Conservation (phyloP, 2,888 invertebrate species). For the Cremastinae sp. region DNA sequence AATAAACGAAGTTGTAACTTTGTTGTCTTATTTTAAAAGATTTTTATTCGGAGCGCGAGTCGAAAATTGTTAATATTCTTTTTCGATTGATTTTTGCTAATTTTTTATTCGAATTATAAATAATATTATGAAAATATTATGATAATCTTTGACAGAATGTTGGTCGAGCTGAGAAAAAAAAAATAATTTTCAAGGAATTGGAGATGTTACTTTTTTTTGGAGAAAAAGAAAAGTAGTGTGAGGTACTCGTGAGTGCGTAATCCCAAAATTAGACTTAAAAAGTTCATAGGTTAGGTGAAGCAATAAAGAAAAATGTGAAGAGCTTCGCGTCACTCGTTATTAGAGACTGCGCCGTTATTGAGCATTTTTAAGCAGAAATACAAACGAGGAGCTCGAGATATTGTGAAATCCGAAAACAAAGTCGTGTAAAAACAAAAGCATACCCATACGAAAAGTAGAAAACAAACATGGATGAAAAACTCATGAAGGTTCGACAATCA, state of each 20-base stretch:
- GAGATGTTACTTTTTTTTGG: no score
- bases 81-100: no score
- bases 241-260: conserved; percentile 48
- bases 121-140: no score
- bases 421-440: conserved; percentile 2
- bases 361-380: conserved; percentile 55
- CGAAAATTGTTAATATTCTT: neutral
- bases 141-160: no score
- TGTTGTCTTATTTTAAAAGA: neutral
- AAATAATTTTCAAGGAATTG: no score
- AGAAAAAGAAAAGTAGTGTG: conserved; percentile 24
- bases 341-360: conserved; percentile 65
- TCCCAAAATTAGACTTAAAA: conserved; percentile 57
- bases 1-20: no score
- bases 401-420: conserved; percentile 9
- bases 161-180: no score
- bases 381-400: conserved; percentile 16
- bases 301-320: conserved; percentile 67
- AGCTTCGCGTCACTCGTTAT: conserved; percentile 68
- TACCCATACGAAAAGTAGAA: conserved; percentile 7
- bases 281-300: conserved; percentile 66
- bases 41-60: neutral
- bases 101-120: no score
- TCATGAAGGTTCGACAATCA: conserved; percentile 49
- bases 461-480: conserved; percentile 22